These are phyloP conservation scores for Ailurus styani DNA, from an alignment of 2,113 vertebrate genomes.

Conservation along the genomic window DNA sequence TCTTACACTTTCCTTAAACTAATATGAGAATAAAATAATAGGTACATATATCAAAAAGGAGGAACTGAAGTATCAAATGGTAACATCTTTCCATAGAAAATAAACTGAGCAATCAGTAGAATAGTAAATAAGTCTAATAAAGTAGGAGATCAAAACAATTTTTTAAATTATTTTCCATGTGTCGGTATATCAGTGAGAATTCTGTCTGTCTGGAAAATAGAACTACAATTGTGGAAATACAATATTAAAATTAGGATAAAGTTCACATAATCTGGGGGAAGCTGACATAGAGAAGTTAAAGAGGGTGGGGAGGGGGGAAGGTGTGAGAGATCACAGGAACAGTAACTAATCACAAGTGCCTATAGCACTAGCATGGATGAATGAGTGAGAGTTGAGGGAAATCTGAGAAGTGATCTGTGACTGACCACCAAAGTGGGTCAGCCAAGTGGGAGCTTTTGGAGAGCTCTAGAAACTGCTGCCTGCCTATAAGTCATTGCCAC, in stretches of 20 bases:
- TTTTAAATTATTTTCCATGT: not conserved
- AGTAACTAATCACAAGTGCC: too few species aligned
- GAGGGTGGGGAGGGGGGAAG: not conserved
- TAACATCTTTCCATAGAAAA: not conserved
- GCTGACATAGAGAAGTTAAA: not conserved
- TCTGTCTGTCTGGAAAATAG: not conserved
- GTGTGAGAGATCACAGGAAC: not conserved
- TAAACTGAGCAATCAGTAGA: not conserved
- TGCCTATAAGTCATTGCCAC: not conserved
- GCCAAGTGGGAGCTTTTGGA: not conserved
- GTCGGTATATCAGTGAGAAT: not conserved
- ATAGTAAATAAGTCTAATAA: not conserved
- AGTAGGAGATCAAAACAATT: not conserved
- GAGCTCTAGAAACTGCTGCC: not conserved
- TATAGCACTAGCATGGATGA: not conserved
- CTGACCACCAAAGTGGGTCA: not conserved
- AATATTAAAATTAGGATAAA: not conserved
- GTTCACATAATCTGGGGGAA: not conserved
- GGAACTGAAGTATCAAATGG: not conserved
- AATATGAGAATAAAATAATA: not conserved
- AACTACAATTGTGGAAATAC: not conserved
- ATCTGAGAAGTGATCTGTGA: not conserved
- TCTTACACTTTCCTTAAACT: not conserved
- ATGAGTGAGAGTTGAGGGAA: not conserved
- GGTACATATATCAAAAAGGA: not conserved